These are phyloP conservation scores for Microcebus tavaratra DNA, from an alignment of 2,113 vertebrate genomes.

Conservation along the genomic window DNA sequence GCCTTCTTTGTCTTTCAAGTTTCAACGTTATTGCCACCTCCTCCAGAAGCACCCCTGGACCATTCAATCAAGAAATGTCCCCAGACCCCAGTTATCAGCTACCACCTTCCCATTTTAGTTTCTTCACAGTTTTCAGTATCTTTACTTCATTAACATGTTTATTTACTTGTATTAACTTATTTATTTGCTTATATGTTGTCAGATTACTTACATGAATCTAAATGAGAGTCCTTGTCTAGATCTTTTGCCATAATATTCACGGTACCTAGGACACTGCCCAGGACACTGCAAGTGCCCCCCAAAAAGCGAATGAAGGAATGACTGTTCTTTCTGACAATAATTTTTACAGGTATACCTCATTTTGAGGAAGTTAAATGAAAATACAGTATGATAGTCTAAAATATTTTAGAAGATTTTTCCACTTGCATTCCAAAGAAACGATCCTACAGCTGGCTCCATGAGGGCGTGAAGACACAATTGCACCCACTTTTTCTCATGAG, in stretches of 20 bases:
- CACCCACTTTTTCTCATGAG: not conserved
- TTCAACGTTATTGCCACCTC: not conserved
- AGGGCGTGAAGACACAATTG: not conserved
- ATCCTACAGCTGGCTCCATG: not conserved
- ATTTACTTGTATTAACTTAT: not conserved
- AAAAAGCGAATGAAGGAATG: not conserved
- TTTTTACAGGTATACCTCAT: not conserved
- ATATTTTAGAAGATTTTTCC: not conserved
- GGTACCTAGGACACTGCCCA: not conserved
- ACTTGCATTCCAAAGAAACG: not conserved
- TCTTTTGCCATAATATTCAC: not conserved
- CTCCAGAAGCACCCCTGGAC: not conserved
- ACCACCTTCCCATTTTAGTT: not conserved
- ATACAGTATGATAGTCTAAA: not conserved
- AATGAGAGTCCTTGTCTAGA: not conserved
- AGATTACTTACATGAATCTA: not conserved
- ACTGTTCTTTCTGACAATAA: not conserved
- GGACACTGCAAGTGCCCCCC: not conserved
- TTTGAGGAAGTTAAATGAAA: not conserved
- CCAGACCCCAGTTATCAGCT: not conserved
- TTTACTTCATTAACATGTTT: not conserved
- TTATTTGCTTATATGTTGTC: not conserved
- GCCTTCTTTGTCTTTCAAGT: not conserved
- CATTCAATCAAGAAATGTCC: not conserved
- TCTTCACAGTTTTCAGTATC: not conserved